Percentiles rank a stretch among this genome's conserved stretches.
Conservation (phyloP, 2,888 invertebrate genomes). For the Spicauda simplicius region DNA sequence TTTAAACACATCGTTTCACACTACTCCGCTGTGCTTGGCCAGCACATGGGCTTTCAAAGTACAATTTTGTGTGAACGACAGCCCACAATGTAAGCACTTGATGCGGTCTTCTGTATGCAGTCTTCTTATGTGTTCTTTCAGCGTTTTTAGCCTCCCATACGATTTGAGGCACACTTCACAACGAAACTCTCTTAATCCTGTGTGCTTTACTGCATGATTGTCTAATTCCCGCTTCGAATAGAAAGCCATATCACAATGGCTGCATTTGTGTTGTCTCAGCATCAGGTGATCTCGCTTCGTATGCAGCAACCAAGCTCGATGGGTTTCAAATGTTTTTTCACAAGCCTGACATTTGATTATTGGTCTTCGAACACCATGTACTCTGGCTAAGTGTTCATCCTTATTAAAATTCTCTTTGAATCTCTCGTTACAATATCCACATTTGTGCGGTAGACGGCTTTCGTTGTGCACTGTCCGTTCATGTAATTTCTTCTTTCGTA, state of each 20-base stretch:
- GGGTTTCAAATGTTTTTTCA: conserved; percentile 49
- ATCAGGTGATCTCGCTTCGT: conserved; percentile 63
- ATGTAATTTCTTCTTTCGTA: conserved; percentile 49
- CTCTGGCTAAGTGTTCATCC: conserved; percentile 52
- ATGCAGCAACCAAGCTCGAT: conserved; percentile 51
- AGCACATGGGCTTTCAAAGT: conserved; percentile 52
- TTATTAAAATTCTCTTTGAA: conserved; percentile 53
- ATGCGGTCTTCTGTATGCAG: conserved; percentile 46
- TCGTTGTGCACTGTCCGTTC: conserved; percentile 45
- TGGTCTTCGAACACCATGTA: conserved; percentile 52
- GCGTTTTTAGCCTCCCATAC: conserved; percentile 56
- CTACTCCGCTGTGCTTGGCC: conserved; percentile 5
- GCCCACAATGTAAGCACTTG: conserved; percentile 50
- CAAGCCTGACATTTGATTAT: conserved; percentile 56
- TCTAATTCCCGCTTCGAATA: conserved; percentile 47
- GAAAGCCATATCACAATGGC: conserved; percentile 65
- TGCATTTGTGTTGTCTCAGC: conserved; percentile 62
- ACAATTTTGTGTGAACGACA: conserved; percentile 59
- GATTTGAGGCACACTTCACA: conserved; percentile 61
- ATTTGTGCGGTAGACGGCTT: conserved; percentile 49
- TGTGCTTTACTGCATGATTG: conserved; percentile 64
- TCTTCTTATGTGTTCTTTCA: conserved; percentile 58
- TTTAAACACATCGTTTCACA: neutral
- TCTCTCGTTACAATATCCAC: conserved; percentile 54
- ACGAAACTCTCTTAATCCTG: conserved; percentile 65